A percentile compares a stretch with the other conserved stretches of the same genome.
These are phyloP conservation scores for Zaprionus camerounensis DNA, from an alignment of 1,140 invertebrate genomes.

Conservation along the genomic window DNA sequence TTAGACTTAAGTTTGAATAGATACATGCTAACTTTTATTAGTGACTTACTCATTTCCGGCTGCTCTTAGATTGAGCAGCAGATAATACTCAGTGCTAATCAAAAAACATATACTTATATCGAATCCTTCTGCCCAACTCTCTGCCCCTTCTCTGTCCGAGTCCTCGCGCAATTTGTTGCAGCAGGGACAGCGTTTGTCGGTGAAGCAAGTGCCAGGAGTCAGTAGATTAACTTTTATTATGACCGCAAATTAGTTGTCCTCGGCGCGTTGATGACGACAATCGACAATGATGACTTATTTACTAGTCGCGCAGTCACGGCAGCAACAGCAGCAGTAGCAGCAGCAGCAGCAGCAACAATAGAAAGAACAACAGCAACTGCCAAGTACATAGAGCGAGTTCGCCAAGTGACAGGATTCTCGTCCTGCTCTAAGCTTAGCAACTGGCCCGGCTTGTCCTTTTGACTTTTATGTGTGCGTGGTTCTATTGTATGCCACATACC, in stretches of 20 bases:
- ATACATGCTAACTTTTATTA: too few relatives aligned
- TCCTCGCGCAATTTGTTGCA: conserved; percentile 56
- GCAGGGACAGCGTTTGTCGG: conserved; percentile 23
- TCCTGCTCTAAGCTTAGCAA: conserved; percentile 13
- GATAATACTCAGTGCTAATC: too few relatives aligned
- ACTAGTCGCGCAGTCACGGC: conserved; percentile 40
- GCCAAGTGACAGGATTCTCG: conserved; percentile 31
- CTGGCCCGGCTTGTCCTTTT: conserved; percentile 50
- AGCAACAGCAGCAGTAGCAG: conserved; percentile 4
- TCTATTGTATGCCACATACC: conserved; percentile 56
- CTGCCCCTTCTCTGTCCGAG: conserved; percentile 1
- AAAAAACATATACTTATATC: background rate
- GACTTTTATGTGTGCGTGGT: conserved; percentile 55
- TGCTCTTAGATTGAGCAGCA: too few relatives aligned
- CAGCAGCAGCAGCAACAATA: conserved; percentile 14
- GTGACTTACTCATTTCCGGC: background rate
- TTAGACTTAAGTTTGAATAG: too few relatives aligned
- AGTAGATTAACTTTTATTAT: conserved; percentile 84
- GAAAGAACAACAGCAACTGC: background rate
- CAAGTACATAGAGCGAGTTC: conserved; percentile 42
- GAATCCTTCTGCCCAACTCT: background rate
- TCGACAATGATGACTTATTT: conserved; percentile 83
- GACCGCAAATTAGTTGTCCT: conserved; percentile 84
- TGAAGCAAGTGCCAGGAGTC: conserved; percentile 61
- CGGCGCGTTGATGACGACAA: conserved; percentile 80